Conservation (phyloP, 2,888 invertebrate species). For the Cylloceria caligata region DNA sequence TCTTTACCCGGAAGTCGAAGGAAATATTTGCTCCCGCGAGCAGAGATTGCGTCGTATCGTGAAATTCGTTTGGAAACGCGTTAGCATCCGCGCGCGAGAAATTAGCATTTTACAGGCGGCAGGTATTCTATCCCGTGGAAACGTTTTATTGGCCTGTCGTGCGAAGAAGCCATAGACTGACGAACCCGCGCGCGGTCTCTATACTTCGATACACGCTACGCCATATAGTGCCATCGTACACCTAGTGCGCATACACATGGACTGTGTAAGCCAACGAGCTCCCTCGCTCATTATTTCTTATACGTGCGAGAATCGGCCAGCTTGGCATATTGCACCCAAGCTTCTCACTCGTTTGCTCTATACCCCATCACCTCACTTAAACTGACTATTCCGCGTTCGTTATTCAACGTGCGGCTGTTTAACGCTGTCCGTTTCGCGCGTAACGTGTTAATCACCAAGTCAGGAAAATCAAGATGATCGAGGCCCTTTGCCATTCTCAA, state of each 20-base stretch:
- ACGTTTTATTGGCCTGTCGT: constrained; percentile 83
- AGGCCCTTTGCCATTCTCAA: background rate
- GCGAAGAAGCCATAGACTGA: constrained; percentile 81
- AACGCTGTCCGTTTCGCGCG: constrained; percentile 58
- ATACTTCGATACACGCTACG: constrained; percentile 59
- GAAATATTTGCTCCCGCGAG: constrained; percentile 75
- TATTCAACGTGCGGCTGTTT: constrained; percentile 70
- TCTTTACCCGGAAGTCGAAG: constrained; percentile 60
- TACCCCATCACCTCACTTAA: constrained; percentile 43
- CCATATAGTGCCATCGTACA: constrained; percentile 47
- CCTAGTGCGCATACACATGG: constrained; percentile 53
- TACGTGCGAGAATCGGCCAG: constrained; percentile 71
- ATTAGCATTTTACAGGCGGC: constrained; percentile 82
- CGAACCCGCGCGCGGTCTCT: constrained; percentile 70
- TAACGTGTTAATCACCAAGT: constrained; percentile 74
- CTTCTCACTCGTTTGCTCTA: constrained; percentile 48
- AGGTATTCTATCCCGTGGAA: constrained; percentile 72
- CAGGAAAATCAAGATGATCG: constrained; percentile 5
- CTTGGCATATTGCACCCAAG: constrained; percentile 63
- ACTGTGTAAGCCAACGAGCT: constrained; percentile 64
- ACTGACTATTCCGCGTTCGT: constrained; percentile 70
- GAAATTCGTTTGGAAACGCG: constrained; percentile 79
- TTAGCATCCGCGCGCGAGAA: constrained; percentile 73
- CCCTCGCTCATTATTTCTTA: constrained; percentile 75
- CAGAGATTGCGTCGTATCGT: constrained; percentile 59